Evolutionary conservation across 2,888 invertebrate genomes (phyloP).

Genomic region (Cryptus viduatorius): DNA sequence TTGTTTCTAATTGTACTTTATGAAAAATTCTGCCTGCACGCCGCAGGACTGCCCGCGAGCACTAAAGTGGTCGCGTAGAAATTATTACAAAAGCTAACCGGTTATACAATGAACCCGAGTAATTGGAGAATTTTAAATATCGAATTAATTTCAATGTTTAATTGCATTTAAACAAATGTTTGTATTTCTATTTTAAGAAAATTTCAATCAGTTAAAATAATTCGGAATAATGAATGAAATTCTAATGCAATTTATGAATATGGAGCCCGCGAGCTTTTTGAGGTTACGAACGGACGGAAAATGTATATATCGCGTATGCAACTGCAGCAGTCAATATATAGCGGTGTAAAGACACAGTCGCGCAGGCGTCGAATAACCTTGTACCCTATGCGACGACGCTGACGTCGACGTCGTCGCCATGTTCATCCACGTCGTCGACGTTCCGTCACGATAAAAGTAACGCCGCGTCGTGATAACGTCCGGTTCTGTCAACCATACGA

Average conservation of each 20-base stretch:
- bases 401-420: slow-evolving; percentile 57
- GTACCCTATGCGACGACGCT: slow-evolving; percentile 43
- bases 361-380: slow-evolving; percentile 54
- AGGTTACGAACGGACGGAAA: slow-evolving; percentile 20
- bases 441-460: slow-evolving; percentile 32
- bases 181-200: neutral
- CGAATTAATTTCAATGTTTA: no score
- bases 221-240: neutral
- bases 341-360: slow-evolving; percentile 1
- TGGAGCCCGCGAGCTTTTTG: neutral
- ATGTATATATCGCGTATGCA: slow-evolving; percentile 18
- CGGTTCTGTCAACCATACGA: neutral
- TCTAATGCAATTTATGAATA: neutral
- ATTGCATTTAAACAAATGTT: neutral
- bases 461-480: slow-evolving; percentile 25
- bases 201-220: neutral
- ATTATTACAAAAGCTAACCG: no score
- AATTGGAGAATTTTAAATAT: no score
- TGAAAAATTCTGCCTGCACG: no score
- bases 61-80: no score
- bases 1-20: no score
- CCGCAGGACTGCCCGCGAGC: no score
- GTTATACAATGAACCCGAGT: no score
- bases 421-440: slow-evolving; percentile 51
- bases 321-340: slow-evolving; percentile 56